Evolutionary conservation across 1,140 invertebrate species (phyloP), one percentile per base, ranked within the genome.

Genomic region (Uloborus diversus): DNA sequence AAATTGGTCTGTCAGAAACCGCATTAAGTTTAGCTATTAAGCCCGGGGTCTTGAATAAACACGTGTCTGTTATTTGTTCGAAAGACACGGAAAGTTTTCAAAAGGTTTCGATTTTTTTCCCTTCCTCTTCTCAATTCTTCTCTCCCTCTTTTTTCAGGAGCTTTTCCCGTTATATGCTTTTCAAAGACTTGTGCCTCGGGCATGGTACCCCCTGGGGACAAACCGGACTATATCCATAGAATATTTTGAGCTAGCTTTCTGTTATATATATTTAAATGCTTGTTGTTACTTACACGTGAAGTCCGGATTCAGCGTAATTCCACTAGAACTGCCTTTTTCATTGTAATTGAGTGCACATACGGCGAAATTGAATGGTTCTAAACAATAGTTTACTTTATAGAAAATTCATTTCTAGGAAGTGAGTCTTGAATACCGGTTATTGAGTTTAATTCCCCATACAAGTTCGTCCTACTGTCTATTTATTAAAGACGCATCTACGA

Each of bases 21-120:
- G 47, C 71, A 75, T 75, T 75, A 75, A 75, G 57, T 75, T 75
- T 75, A 75, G 57, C 71, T 75, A 75, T 75, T 75, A 75, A 64
- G 59, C 71, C 71, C 32, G 20, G 69, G 56, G 53, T 35, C 61
- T 64, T 35, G 42, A 35, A 53, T 35, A 75, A 75, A 75, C 59
- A 75, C 9, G 57, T n/a, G 56, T 51, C 42, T 33, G n/a, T 53
- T 75, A 53, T 75, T 75, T 75, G 71, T 59, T 49, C 71, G 47
- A 3, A 61, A 56, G 69, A 73, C 56, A 47, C 14, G 56, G 28
- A 75, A 59, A 51, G 59, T 61, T 73, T 73, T 73, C 56, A 73
- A 73, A 73, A 73, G 69, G 17, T 4, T 27, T 25, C 30, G 30
- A 56, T 20, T 30, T 9, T 37, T 32, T 33, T 70, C 23, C 57